Evolutionary conservation across 1,140 invertebrate species (phyloP).

Genomic region (Frieseomelitta varia): DNA sequence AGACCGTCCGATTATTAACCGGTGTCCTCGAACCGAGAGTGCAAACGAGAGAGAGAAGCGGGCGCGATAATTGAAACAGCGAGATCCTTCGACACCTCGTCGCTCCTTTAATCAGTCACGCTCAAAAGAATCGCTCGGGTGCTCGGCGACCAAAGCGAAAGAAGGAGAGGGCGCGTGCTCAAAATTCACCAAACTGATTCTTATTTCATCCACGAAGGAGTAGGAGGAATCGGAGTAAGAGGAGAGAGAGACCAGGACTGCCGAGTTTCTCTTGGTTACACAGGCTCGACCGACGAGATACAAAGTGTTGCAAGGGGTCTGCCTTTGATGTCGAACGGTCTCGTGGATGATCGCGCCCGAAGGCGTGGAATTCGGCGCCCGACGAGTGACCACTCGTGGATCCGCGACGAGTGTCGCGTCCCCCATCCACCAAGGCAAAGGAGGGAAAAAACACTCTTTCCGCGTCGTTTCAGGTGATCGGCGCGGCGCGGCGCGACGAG

Average conservation of each 20-base stretch:
- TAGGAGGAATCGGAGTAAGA: neutral
- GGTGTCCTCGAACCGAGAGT: neutral
- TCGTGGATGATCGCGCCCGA: constrained; percentile 40
- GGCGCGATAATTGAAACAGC: constrained; percentile 34
- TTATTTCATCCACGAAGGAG: constrained; percentile 12
- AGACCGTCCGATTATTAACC: neutral
- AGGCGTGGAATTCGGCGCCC: constrained; percentile 58
- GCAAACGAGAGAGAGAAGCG: constrained; percentile 6
- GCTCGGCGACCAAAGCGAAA: neutral
- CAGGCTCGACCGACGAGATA: constrained; percentile 28
- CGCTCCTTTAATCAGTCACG: constrained; percentile 34
- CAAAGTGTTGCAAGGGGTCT: constrained; percentile 31
- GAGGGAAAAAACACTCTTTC: constrained; percentile 44
- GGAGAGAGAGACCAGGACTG: too few species aligned
- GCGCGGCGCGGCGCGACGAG: neutral
- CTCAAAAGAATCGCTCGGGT: constrained; percentile 32
- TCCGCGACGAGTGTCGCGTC: constrained; percentile 37
- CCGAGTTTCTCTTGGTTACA: neutral
- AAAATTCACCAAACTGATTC: constrained; percentile 35
- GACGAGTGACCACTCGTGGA: constrained; percentile 65
- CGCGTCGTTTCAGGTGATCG: constrained; percentile 55
- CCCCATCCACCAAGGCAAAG: constrained; percentile 31
- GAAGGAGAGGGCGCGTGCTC: neutral
- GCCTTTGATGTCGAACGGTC: constrained; percentile 57
- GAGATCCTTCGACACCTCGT: constrained; percentile 40